phyloP scores from a whole-genome alignment of 2,888 invertebrate species.

The Dasysyrphus albostriatus region DNA sequence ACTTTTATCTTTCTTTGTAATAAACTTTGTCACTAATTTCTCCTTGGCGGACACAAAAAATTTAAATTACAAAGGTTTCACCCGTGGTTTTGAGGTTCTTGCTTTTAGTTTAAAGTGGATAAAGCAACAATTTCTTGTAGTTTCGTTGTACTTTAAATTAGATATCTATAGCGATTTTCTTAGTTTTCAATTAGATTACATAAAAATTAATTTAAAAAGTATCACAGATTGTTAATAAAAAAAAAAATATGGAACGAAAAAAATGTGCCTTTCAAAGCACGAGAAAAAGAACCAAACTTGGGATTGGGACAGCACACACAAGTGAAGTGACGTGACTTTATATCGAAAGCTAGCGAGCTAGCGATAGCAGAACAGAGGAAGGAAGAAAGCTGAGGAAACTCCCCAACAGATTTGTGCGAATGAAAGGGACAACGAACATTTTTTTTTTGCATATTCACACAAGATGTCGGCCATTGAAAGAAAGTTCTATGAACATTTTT shows the following conservation, averaged over 20 bases:
- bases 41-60: slow-evolving; percentile 13
- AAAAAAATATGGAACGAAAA: slow-evolving; percentile 31
- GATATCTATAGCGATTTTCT: background rate
- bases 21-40: slow-evolving; percentile 35
- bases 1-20: slow-evolving; percentile 59
- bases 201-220: background rate
- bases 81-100: background rate
- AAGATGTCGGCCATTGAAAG: slow-evolving; percentile 62
- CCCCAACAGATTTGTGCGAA: background rate
- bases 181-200: background rate
- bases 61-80: slow-evolving; percentile 23
- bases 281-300: slow-evolving; percentile 3
- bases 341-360: background rate
- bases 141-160: background rate
- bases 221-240: slow-evolving; percentile 33
- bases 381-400: slow-evolving; percentile 18
- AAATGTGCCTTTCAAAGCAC: slow-evolving; percentile 36
- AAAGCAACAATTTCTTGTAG: background rate
- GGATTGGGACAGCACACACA: slow-evolving; percentile 37
- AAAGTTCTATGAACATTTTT: background rate
- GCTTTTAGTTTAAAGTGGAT: slow-evolving; percentile 2
- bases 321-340: slow-evolving; percentile 31
- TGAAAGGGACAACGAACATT: slow-evolving; percentile 3
- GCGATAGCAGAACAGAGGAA: background rate
- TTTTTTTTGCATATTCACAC: background rate